These are phyloP conservation scores for Malthinus seriepunctatus DNA, from an alignment of 2,888 invertebrate genomes.

Conservation along the genomic window DNA sequence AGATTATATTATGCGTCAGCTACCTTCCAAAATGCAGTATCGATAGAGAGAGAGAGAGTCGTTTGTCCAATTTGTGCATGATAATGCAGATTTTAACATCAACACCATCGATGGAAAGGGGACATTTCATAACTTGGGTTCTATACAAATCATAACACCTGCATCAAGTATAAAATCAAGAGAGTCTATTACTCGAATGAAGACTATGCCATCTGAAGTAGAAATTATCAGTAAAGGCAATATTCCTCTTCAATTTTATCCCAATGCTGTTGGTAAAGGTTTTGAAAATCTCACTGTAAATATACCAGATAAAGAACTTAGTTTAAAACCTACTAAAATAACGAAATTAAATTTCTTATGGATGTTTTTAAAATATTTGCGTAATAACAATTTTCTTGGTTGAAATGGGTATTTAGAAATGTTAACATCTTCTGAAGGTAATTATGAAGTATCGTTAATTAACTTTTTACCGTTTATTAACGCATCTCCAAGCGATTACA, in stretches of 20 bases:
- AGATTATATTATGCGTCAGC: conserved; percentile 37
- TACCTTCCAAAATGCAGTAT: conserved; percentile 7
- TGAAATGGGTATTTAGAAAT: background rate
- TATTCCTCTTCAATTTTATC: conserved; percentile 33
- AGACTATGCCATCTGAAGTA: conserved; percentile 32
- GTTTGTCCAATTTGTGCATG: conserved; percentile 36
- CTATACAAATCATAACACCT: conserved; percentile 38
- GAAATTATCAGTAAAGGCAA: conserved; percentile 35
- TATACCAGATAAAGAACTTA: conserved; percentile 35
- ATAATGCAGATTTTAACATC: conserved; percentile 44
- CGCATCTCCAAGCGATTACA: conserved; percentile 37
- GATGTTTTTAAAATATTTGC: background rate
- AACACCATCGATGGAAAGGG: conserved; percentile 37
- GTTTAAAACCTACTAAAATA: conserved; percentile 33
- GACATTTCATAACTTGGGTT: conserved; percentile 41
- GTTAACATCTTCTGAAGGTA: conserved; percentile 13
- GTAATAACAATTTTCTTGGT: background rate
- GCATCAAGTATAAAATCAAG: conserved; percentile 21
- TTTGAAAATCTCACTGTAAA: conserved; percentile 26
- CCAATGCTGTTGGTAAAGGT: conserved; percentile 35
- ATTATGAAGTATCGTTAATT: conserved; percentile 36
- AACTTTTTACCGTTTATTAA: conserved; percentile 41
- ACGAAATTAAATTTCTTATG: conserved; percentile 11
- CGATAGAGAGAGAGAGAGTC: too few species aligned
- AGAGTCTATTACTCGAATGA: conserved; percentile 31